These are phyloP conservation scores for Myiothlypis chrysogaster DNA, from an alignment of 2,797 vertebrate species.

Conservation along the genomic window DNA sequence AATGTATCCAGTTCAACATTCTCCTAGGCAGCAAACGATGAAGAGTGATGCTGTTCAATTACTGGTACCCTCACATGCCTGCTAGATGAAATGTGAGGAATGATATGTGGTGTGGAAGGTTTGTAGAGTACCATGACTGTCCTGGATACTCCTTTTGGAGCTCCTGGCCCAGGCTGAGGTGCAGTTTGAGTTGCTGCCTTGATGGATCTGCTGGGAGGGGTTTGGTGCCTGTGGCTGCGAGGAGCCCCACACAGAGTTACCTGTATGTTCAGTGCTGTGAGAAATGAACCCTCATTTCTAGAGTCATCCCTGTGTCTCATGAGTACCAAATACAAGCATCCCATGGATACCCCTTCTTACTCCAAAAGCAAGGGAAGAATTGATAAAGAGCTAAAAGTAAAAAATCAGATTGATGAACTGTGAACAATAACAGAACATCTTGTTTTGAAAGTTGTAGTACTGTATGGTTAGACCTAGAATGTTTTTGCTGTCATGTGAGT, in stretches of 20 bases:
- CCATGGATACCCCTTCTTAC: neutral
- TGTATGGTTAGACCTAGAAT: neutral
- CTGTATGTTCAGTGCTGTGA: neutral
- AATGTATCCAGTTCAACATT: neutral
- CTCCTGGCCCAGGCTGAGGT: neutral
- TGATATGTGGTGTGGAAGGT: rapidly evolving
- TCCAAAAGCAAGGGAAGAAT: neutral
- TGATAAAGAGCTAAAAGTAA: neutral
- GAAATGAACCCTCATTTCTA: neutral
- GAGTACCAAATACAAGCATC: neutral
- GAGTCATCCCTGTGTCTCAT: neutral
- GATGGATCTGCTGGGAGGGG: neutral
- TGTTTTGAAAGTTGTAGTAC: neutral
- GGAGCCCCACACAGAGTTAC: rapidly evolving
- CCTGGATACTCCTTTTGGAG: neutral
- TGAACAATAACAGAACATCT: neutral
- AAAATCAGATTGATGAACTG: neutral
- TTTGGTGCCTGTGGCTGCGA: neutral
- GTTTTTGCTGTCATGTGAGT: neutral
- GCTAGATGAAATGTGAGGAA: neutral
- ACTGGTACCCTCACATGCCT: neutral
- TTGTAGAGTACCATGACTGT: neutral
- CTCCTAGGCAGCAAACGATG: neutral
- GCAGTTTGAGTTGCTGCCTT: neutral
- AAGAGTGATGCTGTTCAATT: neutral